phyloP scores from a whole-genome alignment of 2,797 vertebrate genomes.

The Lycodopsis pacificus region DNA sequence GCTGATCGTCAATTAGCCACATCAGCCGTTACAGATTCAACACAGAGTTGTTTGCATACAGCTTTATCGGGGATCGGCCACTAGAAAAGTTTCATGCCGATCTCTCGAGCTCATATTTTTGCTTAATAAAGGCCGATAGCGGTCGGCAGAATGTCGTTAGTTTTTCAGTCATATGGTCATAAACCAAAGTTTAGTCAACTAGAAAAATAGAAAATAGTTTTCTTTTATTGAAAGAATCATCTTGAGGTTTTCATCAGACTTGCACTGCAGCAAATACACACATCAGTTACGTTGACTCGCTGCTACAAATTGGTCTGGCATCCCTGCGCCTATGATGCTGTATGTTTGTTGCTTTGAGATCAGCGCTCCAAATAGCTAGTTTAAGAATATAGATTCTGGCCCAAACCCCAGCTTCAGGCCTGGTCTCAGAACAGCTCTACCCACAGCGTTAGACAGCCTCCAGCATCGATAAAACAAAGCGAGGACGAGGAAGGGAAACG shows the following conservation, averaged over 20 bases:
- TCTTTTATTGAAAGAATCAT: background rate
- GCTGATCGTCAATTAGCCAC: background rate
- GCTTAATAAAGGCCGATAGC: background rate
- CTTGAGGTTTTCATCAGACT: conserved; percentile 3
- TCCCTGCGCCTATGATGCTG: conserved; percentile 5
- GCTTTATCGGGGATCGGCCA: background rate
- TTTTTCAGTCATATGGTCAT: background rate
- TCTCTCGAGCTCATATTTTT: background rate
- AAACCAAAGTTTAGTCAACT: background rate
- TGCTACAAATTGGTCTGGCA: conserved; percentile 15
- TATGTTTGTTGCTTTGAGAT: conserved; percentile 19
- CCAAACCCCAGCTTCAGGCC: conserved; percentile 22
- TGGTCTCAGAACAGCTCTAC: conserved; percentile 26
- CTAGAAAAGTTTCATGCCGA: background rate
- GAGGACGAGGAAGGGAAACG: conserved; percentile 21
- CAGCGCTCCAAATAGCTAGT: conserved; percentile 14
- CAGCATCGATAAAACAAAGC: conserved; percentile 61
- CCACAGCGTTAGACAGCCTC: conserved; percentile 27
- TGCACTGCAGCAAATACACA: conserved; percentile 15
- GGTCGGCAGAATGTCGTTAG: background rate
- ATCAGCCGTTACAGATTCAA: background rate
- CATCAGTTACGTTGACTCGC: background rate
- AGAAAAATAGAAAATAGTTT: background rate
- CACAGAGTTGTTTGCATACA: no score
- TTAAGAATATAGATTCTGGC: conserved; percentile 49